Evolutionary conservation across 2,888 invertebrate species (phyloP), one percentile per base, ranked within the genome.

Genomic region (Pilophorus perplexus): DNA sequence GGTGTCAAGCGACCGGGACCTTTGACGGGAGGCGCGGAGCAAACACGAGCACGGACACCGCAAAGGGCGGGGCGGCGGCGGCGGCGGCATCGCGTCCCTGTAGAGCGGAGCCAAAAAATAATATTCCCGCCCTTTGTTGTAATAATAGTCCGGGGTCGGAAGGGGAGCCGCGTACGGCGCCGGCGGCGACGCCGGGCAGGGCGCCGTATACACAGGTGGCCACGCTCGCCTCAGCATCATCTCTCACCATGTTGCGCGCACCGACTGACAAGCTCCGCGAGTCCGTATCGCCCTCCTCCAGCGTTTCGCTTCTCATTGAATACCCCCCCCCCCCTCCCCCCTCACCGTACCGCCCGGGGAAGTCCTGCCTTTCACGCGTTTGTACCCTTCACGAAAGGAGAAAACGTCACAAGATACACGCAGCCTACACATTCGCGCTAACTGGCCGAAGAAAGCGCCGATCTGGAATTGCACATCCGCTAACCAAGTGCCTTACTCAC

Each of bases 1-100:
- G 74, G 88, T 88, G 73, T 88, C 88, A 76, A 88, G 80, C 1
- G 88, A 88, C 64, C 85, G 82, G 14, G 88, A 86, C 50, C 86
- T 80, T 54, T 80, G 81, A 57, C 55, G 57, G 12, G 52, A 50
- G 20, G 84, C 83, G 73, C 86, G 85, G 71, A 77, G 79, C n/a
- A 77, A 67, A 62, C 70, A 69, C 33, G 69, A 65, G 54, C 72
- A 72, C 18, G 71, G 50, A 38, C 64, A 71, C 2, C 40, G 69
- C 73, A 73, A 59, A 69, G 74, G 65, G 22, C 84, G 79, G 73
- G 85, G 79, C 25, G 85, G 86, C 27, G 85, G 79, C 73, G 85
- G 79, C 25, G 85, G 86, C 76, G 73, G 73, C 23, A 86, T 82
- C 1, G 83, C 85, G 72, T 86, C 82, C 22, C 83, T 79, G 75